Evolutionary conservation across 2,797 vertebrate species (phyloP).

Genomic region (Anas bahamensis): DNA sequence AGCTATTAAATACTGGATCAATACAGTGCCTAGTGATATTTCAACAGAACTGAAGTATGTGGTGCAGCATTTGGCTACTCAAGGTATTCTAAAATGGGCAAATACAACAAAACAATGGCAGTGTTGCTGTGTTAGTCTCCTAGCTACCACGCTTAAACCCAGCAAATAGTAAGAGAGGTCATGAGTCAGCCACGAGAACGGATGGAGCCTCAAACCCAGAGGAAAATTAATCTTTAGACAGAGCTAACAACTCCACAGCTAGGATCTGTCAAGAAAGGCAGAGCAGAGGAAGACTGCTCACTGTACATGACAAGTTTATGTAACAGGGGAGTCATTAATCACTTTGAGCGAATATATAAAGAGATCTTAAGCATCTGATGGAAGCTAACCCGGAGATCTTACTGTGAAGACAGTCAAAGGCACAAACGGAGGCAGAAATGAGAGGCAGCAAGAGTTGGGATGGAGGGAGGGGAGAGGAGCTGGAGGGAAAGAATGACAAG

Average conservation of each 20-base stretch:
- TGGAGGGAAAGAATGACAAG: background rate
- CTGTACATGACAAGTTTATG: background rate
- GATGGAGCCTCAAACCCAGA: conserved; percentile 21
- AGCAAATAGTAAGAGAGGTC: conserved; percentile 2
- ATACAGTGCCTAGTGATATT: background rate
- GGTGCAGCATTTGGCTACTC: conserved; percentile 16
- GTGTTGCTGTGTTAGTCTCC: conserved; percentile 45
- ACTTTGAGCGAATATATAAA: background rate
- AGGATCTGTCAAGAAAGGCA: background rate
- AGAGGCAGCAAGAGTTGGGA: background rate
- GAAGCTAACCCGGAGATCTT: background rate
- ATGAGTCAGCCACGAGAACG: conserved; percentile 23
- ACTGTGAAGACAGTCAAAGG: background rate
- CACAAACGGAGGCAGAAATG: background rate
- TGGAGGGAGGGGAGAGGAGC: background rate
- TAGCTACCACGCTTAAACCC: conserved; percentile 11
- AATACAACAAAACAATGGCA: conserved; percentile 35
- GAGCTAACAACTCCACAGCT: background rate
- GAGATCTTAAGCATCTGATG: background rate
- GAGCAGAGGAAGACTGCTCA: background rate
- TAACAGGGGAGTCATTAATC: background rate
- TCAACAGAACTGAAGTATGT: background rate
- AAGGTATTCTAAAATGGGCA: background rate
- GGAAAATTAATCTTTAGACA: conserved; percentile 17
- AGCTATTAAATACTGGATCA: background rate